These are phyloP conservation scores for Matsumyia berberina DNA, from an alignment of 2,888 invertebrate species.

Conservation along the genomic window DNA sequence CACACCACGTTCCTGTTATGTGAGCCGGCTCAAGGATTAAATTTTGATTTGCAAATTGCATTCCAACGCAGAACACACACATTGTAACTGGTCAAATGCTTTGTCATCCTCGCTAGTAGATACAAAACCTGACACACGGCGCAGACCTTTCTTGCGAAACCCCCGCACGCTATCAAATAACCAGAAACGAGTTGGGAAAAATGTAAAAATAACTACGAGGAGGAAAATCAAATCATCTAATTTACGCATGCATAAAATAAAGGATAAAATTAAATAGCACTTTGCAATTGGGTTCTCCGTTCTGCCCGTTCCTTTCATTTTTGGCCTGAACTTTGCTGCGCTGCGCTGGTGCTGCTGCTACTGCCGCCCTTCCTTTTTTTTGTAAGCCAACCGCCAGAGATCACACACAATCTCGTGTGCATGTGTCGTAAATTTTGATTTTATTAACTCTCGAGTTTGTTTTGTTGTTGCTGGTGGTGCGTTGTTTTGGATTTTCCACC, in stretches of 20 bases:
- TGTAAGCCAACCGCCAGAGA: background rate
- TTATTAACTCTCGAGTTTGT: conserved; percentile 33
- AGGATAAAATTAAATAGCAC: conserved; percentile 60
- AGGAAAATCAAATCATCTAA: conserved; percentile 59
- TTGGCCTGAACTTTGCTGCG: background rate
- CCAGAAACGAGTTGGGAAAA: background rate
- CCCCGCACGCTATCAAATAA: background rate
- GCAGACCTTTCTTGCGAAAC: background rate
- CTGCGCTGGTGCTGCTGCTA: background rate
- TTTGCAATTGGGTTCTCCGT: conserved; percentile 32
- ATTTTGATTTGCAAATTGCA: too few species aligned
- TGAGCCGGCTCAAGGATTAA: too few species aligned
- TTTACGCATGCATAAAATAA: conserved; percentile 61
- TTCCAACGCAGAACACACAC: too few species aligned
- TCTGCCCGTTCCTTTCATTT: conserved; percentile 6
- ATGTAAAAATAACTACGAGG: conserved; percentile 19
- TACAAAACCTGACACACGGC: too few species aligned
- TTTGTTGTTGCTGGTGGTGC: background rate
- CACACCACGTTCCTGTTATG: too few species aligned
- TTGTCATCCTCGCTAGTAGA: too few species aligned
- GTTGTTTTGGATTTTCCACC: conserved; percentile 53
- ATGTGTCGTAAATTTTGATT: conserved; percentile 47
- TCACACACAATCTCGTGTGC: background rate
- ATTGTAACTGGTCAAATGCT: too few species aligned
- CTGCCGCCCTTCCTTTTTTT: background rate